phyloP scores from a whole-genome alignment of 1,140 invertebrate genomes.

The Portunus trituberculatus region DNA sequence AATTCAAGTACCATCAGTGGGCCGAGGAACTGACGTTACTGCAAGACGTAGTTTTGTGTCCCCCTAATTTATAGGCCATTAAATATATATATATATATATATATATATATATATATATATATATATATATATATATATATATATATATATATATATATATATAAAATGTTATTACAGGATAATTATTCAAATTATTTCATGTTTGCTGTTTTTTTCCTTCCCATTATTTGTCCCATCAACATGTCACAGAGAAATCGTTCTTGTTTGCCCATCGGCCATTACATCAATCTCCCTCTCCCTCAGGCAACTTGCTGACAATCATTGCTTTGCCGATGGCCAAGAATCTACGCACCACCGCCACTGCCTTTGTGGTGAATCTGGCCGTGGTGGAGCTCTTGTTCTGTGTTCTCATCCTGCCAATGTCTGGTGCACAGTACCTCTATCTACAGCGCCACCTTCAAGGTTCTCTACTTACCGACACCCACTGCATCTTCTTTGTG shows the following conservation, averaged over 20 bases:
- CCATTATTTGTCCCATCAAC: too few species aligned
- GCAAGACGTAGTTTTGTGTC: too few species aligned
- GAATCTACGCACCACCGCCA: conserved; percentile 76
- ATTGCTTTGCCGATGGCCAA: conserved; percentile 76
- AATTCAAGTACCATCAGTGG: too few species aligned
- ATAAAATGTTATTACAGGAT: too few species aligned
- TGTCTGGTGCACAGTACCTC: conserved; percentile 76
- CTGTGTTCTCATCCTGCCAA: conserved; percentile 75
- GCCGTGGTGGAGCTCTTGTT: conserved; percentile 76
- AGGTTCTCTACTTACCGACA: conserved; percentile 63
- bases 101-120: too few species aligned
- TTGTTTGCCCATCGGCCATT: background rate
- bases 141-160: too few species aligned
- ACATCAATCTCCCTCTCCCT: background rate
- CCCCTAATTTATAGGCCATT: too few species aligned
- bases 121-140: too few species aligned
- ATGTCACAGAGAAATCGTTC: background rate
- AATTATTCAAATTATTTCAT: too few species aligned
- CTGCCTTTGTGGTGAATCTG: conserved; percentile 77
- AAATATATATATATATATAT: too few species aligned
- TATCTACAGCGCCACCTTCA: conserved; percentile 63
- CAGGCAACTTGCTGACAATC: conserved; percentile 77
- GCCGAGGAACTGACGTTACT: too few species aligned
- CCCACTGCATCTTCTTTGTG: conserved; percentile 73
- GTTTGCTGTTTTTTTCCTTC: too few species aligned